phyloP scores from a whole-genome alignment of 2,113 vertebrate species.

The Sphyrna mokarran region DNA sequence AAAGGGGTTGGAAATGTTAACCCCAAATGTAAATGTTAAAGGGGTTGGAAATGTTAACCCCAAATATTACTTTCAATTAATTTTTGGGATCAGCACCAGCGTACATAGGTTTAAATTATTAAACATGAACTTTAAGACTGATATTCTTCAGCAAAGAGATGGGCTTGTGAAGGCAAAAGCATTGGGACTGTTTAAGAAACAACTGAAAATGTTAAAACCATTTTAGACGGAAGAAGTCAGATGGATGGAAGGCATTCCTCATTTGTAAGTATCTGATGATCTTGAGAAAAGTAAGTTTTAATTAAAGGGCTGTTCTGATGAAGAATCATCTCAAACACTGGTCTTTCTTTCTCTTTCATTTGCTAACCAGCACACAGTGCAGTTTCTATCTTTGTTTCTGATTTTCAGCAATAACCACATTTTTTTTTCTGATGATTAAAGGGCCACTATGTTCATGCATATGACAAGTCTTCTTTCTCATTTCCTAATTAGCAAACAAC shows the following conservation, averaged over 20 bases:
- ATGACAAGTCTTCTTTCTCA: background rate
- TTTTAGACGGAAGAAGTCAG: background rate
- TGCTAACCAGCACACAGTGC: background rate
- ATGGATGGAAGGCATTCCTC: background rate
- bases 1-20: background rate
- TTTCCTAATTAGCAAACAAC: background rate
- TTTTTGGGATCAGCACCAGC: background rate
- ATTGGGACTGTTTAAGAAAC: background rate
- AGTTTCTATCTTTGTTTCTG: background rate
- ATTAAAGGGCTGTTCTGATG: background rate
- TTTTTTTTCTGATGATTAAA: background rate
- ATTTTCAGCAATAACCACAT: background rate
- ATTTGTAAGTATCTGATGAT: background rate
- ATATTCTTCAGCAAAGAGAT: background rate
- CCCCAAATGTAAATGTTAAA: background rate
- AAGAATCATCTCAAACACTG: background rate
- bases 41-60: background rate
- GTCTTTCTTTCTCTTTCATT: background rate
- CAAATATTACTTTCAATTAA: background rate
- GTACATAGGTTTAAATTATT: background rate
- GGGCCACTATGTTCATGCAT: background rate
- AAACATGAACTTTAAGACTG: background rate
- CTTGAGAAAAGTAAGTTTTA: background rate
- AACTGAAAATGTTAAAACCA: background rate
- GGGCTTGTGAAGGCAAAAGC: background rate